Conservation (phyloP, 2,113 vertebrate species). For the Plestiodon gilberti region DNA sequence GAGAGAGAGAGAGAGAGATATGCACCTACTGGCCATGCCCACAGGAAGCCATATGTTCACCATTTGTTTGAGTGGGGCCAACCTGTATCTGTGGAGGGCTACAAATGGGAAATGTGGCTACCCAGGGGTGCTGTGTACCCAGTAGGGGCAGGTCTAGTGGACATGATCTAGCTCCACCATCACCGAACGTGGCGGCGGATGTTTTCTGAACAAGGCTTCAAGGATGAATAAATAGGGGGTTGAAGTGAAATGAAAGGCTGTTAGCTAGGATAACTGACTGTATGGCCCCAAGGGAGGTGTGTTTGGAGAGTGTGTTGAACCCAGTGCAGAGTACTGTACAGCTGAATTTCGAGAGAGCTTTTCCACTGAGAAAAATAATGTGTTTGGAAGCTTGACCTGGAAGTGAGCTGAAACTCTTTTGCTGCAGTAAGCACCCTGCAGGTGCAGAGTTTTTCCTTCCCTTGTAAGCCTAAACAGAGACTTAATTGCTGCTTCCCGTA, state of each 20-base stretch:
- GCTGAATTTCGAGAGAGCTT: not conserved
- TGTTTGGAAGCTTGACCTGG: conserved; percentile 46
- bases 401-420: conserved; percentile 47
- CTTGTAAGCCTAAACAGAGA: conserved; percentile 66
- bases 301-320: not conserved
- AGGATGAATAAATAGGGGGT: not conserved
- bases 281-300: not conserved
- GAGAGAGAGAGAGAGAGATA: too few relatives aligned
- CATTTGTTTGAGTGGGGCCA: too few relatives aligned
- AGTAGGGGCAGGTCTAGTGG: too few relatives aligned
- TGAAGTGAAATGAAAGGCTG: not conserved
- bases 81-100: too few relatives aligned
- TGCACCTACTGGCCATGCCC: too few relatives aligned
- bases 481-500: conserved; percentile 76
- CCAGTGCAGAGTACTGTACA: not conserved
- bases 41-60: too few relatives aligned
- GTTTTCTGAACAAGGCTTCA: too few relatives aligned
- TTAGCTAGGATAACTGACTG: not conserved
- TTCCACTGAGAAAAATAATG: not conserved
- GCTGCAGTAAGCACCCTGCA: conserved; percentile 54
- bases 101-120: too few relatives aligned
- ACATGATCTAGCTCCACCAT: too few relatives aligned
- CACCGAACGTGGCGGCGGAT: too few relatives aligned
- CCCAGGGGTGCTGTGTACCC: too few relatives aligned
- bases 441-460: conserved; percentile 66